Evolutionary conservation across 2,888 invertebrate genomes (phyloP).

Genomic region (Carpatolechia fugitivella): DNA sequence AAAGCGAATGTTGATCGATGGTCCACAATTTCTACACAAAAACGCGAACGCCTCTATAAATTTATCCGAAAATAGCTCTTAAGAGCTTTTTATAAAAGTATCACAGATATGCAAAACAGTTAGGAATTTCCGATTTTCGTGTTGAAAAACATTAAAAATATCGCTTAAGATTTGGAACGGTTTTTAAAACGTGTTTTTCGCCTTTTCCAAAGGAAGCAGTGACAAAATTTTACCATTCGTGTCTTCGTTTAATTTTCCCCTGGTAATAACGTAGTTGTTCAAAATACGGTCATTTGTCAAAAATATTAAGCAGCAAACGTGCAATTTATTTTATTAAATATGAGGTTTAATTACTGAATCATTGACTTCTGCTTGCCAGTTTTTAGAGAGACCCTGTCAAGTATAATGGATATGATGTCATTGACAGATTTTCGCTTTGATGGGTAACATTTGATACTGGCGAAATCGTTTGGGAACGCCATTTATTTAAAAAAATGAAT

Average conservation of each 20-base stretch:
- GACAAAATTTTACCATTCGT: no score
- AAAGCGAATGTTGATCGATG: neutral
- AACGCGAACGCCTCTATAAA: neutral
- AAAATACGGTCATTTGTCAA: no score
- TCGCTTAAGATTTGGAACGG: neutral
- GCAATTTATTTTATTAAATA: no score
- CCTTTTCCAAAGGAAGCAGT: no score
- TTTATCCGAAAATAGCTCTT: neutral
- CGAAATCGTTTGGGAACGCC: no score
- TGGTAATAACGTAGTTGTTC: no score
- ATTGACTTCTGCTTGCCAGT: neutral
- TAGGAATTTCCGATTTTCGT: neutral
- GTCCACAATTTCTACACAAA: neutral
- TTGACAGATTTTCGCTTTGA: slow-evolving; percentile 31
- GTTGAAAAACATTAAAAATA: neutral
- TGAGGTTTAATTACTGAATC: no score
- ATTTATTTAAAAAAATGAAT: neutral
- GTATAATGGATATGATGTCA: slow-evolving; percentile 40
- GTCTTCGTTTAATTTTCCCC: no score
- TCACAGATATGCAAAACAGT: neutral
- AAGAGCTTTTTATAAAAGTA: neutral
- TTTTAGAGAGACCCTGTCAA: neutral
- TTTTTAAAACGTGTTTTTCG: no score
- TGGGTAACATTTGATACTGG: no score
- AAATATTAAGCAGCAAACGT: no score